Percentiles rank a stretch among this genome's conserved stretches.
Evolutionary conservation across 2,888 invertebrate genomes (phyloP).

Genomic region (Melanophora roralis): DNA sequence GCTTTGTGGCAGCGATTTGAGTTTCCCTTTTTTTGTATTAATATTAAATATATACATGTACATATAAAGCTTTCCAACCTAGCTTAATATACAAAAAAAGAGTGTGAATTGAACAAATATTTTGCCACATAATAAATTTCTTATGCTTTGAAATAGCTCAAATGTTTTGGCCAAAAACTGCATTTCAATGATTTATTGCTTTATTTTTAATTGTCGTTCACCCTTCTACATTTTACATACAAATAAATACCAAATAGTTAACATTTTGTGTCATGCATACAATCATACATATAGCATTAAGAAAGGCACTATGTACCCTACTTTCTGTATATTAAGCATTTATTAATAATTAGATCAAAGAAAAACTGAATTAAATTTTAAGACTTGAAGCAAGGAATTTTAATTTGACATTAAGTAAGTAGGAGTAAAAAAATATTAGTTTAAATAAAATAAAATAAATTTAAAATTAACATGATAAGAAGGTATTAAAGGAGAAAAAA

Average conservation of each 20-base stretch:
- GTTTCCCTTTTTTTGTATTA: no score
- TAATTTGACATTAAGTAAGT: conserved; percentile 1
- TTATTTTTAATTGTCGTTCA: no score
- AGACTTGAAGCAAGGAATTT: conserved; percentile 47
- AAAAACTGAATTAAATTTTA: conserved; percentile 20
- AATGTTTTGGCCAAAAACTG: no score
- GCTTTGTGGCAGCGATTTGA: no score
- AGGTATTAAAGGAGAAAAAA: not conserved
- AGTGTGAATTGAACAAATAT: no score
- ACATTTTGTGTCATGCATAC: conserved; percentile 29
- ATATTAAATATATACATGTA: no score
- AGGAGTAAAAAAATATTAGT: not conserved
- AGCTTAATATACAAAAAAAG: no score
- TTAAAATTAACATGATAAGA: not conserved
- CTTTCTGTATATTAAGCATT: conserved; percentile 51
- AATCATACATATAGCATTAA: not conserved
- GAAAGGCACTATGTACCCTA: conserved; percentile 26
- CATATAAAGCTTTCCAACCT: no score
- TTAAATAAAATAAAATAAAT: not conserved
- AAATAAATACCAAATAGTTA: conserved; percentile 29
- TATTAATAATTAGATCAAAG: conserved; percentile 17
- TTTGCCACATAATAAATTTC: no score
- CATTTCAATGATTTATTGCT: no score
- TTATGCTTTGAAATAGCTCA: no score
- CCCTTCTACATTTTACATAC: conserved; percentile 1